Base-by-base conservation (phyloP, 2,113 vertebrate species). In the Mugil cephalus region DNA sequence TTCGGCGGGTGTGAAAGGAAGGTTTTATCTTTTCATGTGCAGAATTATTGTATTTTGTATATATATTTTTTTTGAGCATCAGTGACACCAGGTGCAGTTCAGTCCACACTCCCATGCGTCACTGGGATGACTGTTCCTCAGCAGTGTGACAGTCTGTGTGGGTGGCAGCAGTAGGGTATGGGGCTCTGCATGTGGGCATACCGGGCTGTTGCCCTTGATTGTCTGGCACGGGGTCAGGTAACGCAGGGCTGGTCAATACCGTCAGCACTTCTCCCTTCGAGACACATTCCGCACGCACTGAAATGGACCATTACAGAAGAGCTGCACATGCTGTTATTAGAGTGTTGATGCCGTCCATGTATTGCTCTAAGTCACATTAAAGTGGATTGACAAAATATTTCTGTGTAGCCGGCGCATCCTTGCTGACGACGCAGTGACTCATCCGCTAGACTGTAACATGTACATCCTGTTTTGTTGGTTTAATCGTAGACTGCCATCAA, bases 161-260 rank as follows among this genome's bases (percentile, higher is more conserved):
- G 76, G 72, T 69, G 80, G 72, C 13, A 69, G 79, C 63, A 74
- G 70, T 42, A 11, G 65, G 70, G 77, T 78, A 63, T 45, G 61
- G n/a, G 75, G 79, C 51, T 65, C 35, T 48, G 59, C 30, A 68
- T 77, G 40, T 76, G 50, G 53, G 51, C 3, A 39, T 38, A 65
- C 58, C 76, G 74, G 77, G 66, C 81, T 82, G 59, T 80, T 87
- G 77, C 59, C 84, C 84, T 86, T 87, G 71, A 84, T 74, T 60
- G 54, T 68, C 78, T 89, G 85, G 81, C 80, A 75, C 42, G 15
- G 46, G 82, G 74, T 86, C 82, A 85, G 69, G 68, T 67, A 79
- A 48, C 12, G 47, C 61, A 24, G 21, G 35, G 48, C 43, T 30
- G 54, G 58, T 50, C 70, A 69, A 36, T 52, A 59, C 53, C 50